Evolutionary conservation across 2,113 vertebrate species (phyloP).

Genomic region (Anguilla rostrata): DNA sequence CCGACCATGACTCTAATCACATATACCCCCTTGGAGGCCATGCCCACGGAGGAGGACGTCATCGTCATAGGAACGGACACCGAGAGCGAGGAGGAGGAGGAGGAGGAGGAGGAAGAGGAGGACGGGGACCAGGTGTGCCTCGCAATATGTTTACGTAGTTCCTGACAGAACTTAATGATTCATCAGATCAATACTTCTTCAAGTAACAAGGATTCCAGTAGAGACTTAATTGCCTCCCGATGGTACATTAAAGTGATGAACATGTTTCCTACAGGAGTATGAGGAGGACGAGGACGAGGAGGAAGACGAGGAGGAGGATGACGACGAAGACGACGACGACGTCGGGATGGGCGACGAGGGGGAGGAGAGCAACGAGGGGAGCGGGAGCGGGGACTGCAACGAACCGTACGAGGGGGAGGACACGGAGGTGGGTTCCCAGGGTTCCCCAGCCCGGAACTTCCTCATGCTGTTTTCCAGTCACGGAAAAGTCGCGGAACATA

Average conservation of each 20-base stretch:
- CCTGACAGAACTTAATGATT: too few species aligned
- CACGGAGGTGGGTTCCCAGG: conserved; percentile 73
- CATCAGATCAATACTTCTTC: too few species aligned
- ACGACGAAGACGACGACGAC: conserved; percentile 91
- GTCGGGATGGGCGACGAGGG: conserved; percentile 88
- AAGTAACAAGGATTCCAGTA: too few species aligned
- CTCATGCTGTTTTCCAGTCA: not conserved
- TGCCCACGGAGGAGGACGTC: conserved; percentile 72
- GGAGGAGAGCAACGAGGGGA: conserved; percentile 91
- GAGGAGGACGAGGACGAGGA: conserved; percentile 85
- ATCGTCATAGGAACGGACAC: conserved; percentile 91
- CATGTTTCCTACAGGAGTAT: conserved; percentile 51
- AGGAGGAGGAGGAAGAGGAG: conserved; percentile 78
- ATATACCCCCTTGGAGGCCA: too few species aligned
- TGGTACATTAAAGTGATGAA: too few species aligned
- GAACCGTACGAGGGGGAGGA: conserved; percentile 90
- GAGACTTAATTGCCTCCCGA: too few species aligned
- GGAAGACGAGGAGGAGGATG: conserved; percentile 87
- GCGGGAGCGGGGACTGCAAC: conserved; percentile 83
- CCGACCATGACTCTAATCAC: too few species aligned
- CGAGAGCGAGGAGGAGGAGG: conserved; percentile 86
- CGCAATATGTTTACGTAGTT: conserved; percentile 7
- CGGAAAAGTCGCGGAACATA: too few species aligned
- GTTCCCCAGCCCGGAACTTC: too few species aligned
- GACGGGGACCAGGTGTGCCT: conserved; percentile 65